Base-by-base conservation (phyloP, 1,140 invertebrate genomes). In the Penaeus japonicus region DNA sequence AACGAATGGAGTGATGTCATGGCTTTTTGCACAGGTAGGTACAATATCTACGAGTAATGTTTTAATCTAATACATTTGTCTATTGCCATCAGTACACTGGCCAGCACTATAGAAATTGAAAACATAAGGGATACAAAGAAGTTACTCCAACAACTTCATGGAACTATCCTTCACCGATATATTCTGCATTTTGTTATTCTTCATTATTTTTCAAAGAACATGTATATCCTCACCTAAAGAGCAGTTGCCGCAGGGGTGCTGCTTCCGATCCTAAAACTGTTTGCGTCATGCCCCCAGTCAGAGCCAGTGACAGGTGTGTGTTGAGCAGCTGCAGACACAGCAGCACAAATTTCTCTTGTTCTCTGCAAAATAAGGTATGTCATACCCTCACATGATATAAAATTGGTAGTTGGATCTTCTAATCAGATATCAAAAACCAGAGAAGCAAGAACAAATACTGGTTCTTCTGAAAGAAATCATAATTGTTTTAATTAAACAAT, bases 261-360 rank as follows among this genome's bases (percentile, higher is more conserved):
- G 94, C 94, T 90, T 95, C 93, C 47, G 89, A 90, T 7, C 94
- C 94, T 1, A 95, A 91, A 24, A 95, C 91, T 79, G 92, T 92
- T 79, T 92, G 92, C 22, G 93, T 92, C 87, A 93, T 91, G 78
- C 93, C 94, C 77, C 93, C 93, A 82, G 92, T 93, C 54, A 94
- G 91, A 18, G 94, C 94, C 75, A 95, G 91, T 47, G 94, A 94
- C 39, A 95, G 92, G 93, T 95, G 95, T 15, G 94, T 94, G 85
- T 93, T 93, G 18, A 95, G 91, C 39, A 95, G 92, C 89, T 94
- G 93, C 73, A 95, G 91, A 91, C 94, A 94, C 15, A 95, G 91
- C 54, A 94, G 90, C 10, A 95, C 94, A 93, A 95, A 95, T 59
- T 94, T 92, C 85, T 95, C 93, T 91, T 95, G 94, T 75, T 95